Base-by-base conservation (phyloP, 2,113 vertebrate species). In the Ursus arctos region DNA sequence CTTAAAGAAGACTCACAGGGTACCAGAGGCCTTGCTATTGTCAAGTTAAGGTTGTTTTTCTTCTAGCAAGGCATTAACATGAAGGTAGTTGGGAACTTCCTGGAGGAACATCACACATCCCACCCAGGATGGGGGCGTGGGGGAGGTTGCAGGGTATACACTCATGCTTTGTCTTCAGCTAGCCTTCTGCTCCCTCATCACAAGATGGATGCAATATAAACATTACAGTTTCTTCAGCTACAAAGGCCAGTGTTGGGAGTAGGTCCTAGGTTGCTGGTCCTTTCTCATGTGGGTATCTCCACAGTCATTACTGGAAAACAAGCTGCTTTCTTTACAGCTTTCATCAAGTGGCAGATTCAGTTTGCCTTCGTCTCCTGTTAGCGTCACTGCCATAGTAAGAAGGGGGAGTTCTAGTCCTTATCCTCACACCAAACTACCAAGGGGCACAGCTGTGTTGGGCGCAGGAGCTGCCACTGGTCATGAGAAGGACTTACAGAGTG, bases 291-390 rank as follows among this genome's bases (percentile, higher is more conserved):
- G 16, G 1, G 31, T 26, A 0, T 31, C 49, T 26, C 43, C 14
- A 9, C 2, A 8, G 0, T 15, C 1, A 6, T 47, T 24, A 26
- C 0, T 53, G 10, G 59, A 81, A 67, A 53, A 9, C 8, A 43
- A 18, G 22, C 8, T 88, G 31, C 28, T 89, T 40, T 53, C 11
- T 61, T 55, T 31, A 10, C 14, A 40, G 21, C 7, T 16, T 80
- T 28, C 26, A 28, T 7, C 4, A 19, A 43, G 13, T 10, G 24
- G 57, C 13, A 0, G n/a, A 11, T 33, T 36, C 49, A 6, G 2
- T 14, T 2, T 22, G 33, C 11, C 88, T 83, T n/a, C 7, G 9
- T 7, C 69, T 65, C 80, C 77, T 57, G 28, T 67, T 6, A 88
- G 55, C 59, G 43, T 28, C 40, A 7, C 26, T 1, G 0, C 4